phyloP scores from a whole-genome alignment of 2,113 vertebrate genomes.

The Gymnarchus niloticus region DNA sequence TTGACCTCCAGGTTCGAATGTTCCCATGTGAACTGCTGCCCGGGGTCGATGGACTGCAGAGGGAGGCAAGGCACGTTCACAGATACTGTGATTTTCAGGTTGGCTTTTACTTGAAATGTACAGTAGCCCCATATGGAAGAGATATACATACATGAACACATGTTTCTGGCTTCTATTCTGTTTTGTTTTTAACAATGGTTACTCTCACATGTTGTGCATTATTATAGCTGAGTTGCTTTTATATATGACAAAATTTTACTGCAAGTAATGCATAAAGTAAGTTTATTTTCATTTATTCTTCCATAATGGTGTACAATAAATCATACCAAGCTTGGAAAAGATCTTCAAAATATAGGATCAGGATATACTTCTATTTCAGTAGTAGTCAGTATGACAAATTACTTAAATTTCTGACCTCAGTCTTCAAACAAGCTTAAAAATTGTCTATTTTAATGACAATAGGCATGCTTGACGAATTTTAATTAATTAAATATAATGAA shows the following conservation, averaged over 20 bases:
- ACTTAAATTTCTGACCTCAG: neutral
- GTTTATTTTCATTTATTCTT: neutral
- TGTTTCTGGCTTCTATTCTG: neutral
- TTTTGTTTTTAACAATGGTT: neutral
- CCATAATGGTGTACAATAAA: neutral
- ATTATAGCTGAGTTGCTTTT: neutral
- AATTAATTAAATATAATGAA: neutral
- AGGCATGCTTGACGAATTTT: neutral
- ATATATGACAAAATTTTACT: neutral
- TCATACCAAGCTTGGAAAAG: neutral
- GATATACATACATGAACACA: neutral
- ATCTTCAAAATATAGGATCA: neutral
- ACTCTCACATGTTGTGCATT: neutral
- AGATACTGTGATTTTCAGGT: neutral
- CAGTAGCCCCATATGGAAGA: neutral
- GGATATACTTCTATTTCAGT: neutral
- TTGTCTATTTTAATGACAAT: neutral
- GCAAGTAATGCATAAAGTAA: neutral
- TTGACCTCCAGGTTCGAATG: constrained; percentile 98
- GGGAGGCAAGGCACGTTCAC: constrained; percentile 34
- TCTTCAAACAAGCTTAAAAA: neutral
- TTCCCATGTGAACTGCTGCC: constrained; percentile 98
- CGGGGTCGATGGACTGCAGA: constrained; percentile 88
- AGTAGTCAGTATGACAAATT: neutral
- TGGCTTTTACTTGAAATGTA: neutral